These are phyloP conservation scores for Erynnis tages DNA, from an alignment of 2,888 invertebrate species.

Conservation along the genomic window DNA sequence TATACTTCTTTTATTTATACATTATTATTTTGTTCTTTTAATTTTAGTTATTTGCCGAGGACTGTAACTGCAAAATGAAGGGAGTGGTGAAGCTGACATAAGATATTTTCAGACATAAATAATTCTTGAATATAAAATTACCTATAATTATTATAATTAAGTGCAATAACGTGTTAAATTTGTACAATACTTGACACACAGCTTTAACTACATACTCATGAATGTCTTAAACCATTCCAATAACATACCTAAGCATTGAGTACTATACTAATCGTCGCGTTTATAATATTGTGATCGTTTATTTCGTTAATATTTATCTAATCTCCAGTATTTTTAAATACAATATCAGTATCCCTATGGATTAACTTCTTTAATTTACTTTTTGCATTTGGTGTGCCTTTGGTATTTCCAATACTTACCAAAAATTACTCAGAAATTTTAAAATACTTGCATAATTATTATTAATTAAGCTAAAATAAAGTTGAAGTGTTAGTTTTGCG, in stretches of 20 bases:
- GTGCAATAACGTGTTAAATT: slow-evolving; percentile 16
- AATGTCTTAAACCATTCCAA: slow-evolving; percentile 23
- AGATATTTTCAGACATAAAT: background rate
- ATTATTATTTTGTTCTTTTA: slow-evolving; percentile 27
- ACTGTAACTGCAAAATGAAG: slow-evolving; percentile 45
- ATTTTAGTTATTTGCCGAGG: slow-evolving; percentile 58
- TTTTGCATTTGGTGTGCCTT: no score
- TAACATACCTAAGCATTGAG: slow-evolving; percentile 8
- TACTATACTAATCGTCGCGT: slow-evolving; percentile 2
- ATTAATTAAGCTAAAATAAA: no score
- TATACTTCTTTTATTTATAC: background rate
- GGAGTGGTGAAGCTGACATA: slow-evolving; percentile 11
- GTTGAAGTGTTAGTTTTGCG: no score
- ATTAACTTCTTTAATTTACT: no score
- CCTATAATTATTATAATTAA: slow-evolving; percentile 14
- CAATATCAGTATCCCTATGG: no score
- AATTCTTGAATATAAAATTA: background rate
- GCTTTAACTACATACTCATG: slow-evolving; percentile 13
- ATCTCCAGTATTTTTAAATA: no score
- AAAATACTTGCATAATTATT: no score
- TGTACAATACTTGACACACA: no score
- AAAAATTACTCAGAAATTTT: no score
- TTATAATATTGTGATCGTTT: slow-evolving; percentile 10
- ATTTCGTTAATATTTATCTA: no score
- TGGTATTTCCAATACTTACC: no score